phyloP scores from a whole-genome alignment of 2,888 invertebrate genomes.

The Lymantria monacha region DNA sequence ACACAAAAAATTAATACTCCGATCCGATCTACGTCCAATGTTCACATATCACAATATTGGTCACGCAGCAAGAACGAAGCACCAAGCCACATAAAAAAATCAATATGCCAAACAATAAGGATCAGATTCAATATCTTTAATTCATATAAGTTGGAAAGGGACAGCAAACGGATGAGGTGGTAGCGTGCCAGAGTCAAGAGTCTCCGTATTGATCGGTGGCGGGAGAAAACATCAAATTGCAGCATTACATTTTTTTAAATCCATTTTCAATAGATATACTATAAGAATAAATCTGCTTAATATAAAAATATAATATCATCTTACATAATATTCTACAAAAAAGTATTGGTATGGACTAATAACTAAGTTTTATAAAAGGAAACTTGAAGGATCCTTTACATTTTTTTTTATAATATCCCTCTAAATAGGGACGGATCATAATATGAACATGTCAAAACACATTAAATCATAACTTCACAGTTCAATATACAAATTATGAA shows the following conservation, averaged over 20 bases:
- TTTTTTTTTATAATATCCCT: conserved; percentile 18
- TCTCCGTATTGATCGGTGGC: conserved; percentile 73
- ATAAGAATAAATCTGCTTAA: conserved; percentile 40
- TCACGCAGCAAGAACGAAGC: conserved; percentile 38
- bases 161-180: conserved; percentile 61
- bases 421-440: conserved; percentile 49
- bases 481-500: conserved; percentile 62
- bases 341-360: conserved; percentile 12
- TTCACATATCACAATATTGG: conserved; percentile 29
- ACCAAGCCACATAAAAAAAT: conserved; percentile 65
- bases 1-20: conserved; percentile 25
- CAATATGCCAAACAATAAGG: conserved; percentile 74
- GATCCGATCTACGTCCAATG: conserved; percentile 26
- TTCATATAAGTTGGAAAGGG: conserved; percentile 62
- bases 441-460: conserved; percentile 76
- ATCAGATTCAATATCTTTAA: conserved; percentile 60
- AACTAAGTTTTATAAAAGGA: not conserved
- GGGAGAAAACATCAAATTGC: conserved; percentile 36
- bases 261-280: conserved; percentile 27
- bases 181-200: conserved; percentile 72
- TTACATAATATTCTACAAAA: conserved; percentile 44
- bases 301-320: conserved; percentile 49
- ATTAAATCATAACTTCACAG: conserved; percentile 79
- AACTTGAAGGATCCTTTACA: conserved; percentile 2
- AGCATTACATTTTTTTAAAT: conserved; percentile 28